These are phyloP conservation scores for Malurus melanocephalus DNA, from an alignment of 2,113 vertebrate species.

Conservation along the genomic window DNA sequence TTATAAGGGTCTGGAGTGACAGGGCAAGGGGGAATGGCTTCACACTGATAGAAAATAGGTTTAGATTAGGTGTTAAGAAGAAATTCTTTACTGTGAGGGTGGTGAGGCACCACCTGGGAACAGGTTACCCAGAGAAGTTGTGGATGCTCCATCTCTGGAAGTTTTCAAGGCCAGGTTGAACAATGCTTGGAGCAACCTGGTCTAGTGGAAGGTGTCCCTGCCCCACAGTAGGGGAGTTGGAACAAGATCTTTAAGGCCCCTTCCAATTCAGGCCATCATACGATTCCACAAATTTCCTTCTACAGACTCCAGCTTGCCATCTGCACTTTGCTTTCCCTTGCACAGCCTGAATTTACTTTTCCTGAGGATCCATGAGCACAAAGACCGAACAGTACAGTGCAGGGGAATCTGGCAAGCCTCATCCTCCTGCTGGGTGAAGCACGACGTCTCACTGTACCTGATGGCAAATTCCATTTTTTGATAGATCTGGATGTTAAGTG, in stretches of 20 bases:
- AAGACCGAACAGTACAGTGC: not conserved
- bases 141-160: not conserved
- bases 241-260: not conserved
- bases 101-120: not conserved
- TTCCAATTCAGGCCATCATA: not conserved
- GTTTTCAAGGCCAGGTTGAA: not conserved
- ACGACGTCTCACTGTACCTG: not conserved
- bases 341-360: conserved; percentile 14
- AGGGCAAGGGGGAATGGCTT: not conserved
- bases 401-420: not conserved
- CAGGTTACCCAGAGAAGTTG: not conserved
- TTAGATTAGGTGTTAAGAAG: not conserved
- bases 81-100: not conserved
- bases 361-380: not conserved
- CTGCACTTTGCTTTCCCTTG: not conserved
- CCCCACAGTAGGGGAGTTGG: not conserved
- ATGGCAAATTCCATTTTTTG: not conserved
- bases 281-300: not conserved
- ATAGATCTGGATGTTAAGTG: not conserved
- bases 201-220: not conserved
- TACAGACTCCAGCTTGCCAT: not conserved
- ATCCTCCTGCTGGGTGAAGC: not conserved
- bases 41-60: not conserved
- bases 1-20: not conserved
- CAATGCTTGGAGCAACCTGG: not conserved